Conservation (phyloP, 2,888 invertebrate species). For the Chloromyia formosa region DNA sequence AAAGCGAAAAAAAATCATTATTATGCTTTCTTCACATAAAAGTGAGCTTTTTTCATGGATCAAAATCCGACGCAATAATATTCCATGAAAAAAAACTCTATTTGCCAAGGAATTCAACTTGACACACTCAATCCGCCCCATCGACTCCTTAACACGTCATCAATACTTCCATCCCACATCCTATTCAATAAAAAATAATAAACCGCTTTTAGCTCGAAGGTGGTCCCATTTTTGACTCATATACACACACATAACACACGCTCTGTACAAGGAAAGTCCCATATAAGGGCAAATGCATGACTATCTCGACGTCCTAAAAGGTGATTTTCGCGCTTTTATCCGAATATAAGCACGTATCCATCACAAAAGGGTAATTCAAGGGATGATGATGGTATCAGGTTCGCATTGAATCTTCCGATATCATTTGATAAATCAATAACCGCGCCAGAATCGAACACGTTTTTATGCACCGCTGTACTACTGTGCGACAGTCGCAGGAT, state of each 20-base stretch:
- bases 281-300: background rate
- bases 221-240: conserved; percentile 7
- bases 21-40: too few relatives aligned
- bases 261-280: too few relatives aligned
- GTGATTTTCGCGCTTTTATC: conserved; percentile 42
- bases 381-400: conserved; percentile 49
- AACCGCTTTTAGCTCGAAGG: conserved; percentile 23
- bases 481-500: background rate
- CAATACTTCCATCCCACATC: background rate
- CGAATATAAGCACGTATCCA: conserved; percentile 44
- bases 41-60: too few relatives aligned
- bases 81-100: too few relatives aligned
- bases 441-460: conserved; percentile 23
- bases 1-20: too few relatives aligned
- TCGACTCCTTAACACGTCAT: too few relatives aligned
- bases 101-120: too few relatives aligned
- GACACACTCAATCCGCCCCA: too few relatives aligned
- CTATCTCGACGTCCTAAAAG: conserved; percentile 1
- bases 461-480: conserved; percentile 3
- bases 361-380: conserved; percentile 48
- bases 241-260: too few relatives aligned
- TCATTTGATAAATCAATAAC: conserved; percentile 49
- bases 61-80: too few relatives aligned
- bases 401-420: conserved; percentile 46
- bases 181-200: conserved; percentile 6